Conservation (phyloP, 2,888 invertebrate species). For the Drosophila longiperda region DNA sequence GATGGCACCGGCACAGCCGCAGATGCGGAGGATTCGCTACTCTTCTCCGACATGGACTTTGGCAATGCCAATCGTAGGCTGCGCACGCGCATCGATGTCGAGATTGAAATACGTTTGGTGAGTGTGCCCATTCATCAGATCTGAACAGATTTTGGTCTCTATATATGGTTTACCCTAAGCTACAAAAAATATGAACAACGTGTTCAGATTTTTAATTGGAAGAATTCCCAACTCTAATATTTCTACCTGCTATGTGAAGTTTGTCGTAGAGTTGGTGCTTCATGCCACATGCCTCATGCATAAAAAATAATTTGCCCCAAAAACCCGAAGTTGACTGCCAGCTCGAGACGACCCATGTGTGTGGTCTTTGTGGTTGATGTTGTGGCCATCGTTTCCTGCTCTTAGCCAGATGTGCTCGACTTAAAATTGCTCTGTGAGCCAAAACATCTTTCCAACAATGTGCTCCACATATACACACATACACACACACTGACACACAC, state of each 20-base stretch:
- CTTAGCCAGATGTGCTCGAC: slow-evolving; percentile 65
- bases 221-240: not conserved
- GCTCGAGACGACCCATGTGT: slow-evolving; percentile 59
- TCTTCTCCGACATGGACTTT: slow-evolving; percentile 91
- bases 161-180: not conserved
- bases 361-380: slow-evolving; percentile 65
- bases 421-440: slow-evolving; percentile 36
- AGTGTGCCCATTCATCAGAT: slow-evolving; percentile 86
- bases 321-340: slow-evolving; percentile 16
- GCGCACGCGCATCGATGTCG: slow-evolving; percentile 90
- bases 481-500: slow-evolving; percentile 10
- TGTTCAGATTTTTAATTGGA: not conserved
- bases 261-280: slow-evolving; percentile 13
- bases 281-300: slow-evolving; percentile 48
- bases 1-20: slow-evolving; percentile 45
- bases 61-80: slow-evolving; percentile 89
- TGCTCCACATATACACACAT: slow-evolving; percentile 53
- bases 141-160: not conserved
- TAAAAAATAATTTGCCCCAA: slow-evolving; percentile 61
- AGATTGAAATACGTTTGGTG: slow-evolving; percentile 95
- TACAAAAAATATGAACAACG: not conserved
- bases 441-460: slow-evolving; percentile 46
- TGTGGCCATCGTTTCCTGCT: slow-evolving; percentile 45
- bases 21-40: slow-evolving; percentile 86
- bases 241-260: not conserved